Conservation (phyloP, 1,140 invertebrate genomes). For the Drosophila azteca region DNA sequence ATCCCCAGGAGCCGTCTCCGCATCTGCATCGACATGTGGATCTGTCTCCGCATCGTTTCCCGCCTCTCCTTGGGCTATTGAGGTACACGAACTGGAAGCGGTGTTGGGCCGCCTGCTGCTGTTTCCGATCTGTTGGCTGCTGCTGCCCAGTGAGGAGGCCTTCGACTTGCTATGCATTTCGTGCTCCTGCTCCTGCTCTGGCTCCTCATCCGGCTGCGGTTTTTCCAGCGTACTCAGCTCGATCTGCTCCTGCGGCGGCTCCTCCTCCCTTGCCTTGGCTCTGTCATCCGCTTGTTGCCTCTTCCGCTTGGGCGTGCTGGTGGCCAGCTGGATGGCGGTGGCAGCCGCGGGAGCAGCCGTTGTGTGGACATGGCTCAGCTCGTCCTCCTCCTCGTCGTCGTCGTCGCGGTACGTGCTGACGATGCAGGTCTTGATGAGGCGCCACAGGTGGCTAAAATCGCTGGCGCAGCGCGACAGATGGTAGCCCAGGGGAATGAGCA, state of each 20-base stretch:
- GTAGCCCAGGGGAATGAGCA: constrained; percentile 94
- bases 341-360: not conserved
- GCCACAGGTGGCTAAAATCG: constrained; percentile 95
- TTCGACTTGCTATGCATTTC: constrained; percentile 72
- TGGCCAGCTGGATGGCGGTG: constrained; percentile 28
- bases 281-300: not conserved
- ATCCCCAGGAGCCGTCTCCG: not conserved
- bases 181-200: constrained; percentile 33
- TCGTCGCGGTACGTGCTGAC: constrained; percentile 81
- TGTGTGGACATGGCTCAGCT: constrained; percentile 61
- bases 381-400: constrained; percentile 78
- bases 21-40: constrained; percentile 1
- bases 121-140: constrained; percentile 69
- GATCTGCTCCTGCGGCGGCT: constrained; percentile 60
- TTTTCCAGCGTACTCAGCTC: constrained; percentile 72
- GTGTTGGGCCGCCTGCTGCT: constrained; percentile 68
- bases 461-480: constrained; percentile 96
- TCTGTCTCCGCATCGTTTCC: constrained; percentile 1
- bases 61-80: constrained; percentile 31
- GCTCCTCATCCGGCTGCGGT: constrained; percentile 19
- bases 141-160: constrained; percentile 74
- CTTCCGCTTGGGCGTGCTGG: constrained; percentile 41
- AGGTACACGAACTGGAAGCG: constrained; percentile 71
- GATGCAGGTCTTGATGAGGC: constrained; percentile 88
- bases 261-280: not conserved